A percentile compares a stretch with the other conserved stretches of the same genome.
phyloP scores from a whole-genome alignment of 2,113 vertebrate genomes.

The Malaclemys terrapin region DNA sequence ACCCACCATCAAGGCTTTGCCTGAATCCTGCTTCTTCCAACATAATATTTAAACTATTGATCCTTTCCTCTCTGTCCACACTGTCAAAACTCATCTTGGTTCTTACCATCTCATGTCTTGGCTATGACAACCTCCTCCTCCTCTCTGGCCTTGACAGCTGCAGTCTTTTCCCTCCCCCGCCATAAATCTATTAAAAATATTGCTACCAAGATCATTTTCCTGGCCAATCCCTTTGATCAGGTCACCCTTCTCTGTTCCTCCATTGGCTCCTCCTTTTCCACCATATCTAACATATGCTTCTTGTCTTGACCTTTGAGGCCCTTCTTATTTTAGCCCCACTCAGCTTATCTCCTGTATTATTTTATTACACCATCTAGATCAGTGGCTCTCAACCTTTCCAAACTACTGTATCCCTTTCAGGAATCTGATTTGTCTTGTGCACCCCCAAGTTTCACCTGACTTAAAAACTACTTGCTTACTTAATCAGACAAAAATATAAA shows the following conservation, averaged over 20 bases:
- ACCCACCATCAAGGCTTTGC: background rate
- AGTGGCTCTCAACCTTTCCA: too few relatives aligned
- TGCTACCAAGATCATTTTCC: background rate
- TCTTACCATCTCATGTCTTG: background rate
- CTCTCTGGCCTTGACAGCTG: background rate
- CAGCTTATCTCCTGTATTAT: background rate
- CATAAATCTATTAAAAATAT: constrained; percentile 17
- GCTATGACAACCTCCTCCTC: background rate
- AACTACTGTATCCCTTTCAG: too few relatives aligned
- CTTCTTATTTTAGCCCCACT: background rate
- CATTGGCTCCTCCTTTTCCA: background rate
- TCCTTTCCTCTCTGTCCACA: background rate
- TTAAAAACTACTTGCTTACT: too few relatives aligned
- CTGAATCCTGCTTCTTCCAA: background rate
- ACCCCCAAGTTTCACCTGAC: too few relatives aligned
- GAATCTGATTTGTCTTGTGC: too few relatives aligned
- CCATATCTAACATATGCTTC: background rate
- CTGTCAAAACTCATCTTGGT: background rate
- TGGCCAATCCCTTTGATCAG: background rate
- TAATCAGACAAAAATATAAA: too few relatives aligned
- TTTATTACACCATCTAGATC: accelerated
- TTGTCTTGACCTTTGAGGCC: background rate
- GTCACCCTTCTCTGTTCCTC: background rate
- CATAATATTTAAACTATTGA: background rate
- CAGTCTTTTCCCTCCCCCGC: background rate